Evolutionary conservation across 2,888 invertebrate species (phyloP), one percentile per base, ranked within the genome.

Genomic region (Cynaeus angustus): DNA sequence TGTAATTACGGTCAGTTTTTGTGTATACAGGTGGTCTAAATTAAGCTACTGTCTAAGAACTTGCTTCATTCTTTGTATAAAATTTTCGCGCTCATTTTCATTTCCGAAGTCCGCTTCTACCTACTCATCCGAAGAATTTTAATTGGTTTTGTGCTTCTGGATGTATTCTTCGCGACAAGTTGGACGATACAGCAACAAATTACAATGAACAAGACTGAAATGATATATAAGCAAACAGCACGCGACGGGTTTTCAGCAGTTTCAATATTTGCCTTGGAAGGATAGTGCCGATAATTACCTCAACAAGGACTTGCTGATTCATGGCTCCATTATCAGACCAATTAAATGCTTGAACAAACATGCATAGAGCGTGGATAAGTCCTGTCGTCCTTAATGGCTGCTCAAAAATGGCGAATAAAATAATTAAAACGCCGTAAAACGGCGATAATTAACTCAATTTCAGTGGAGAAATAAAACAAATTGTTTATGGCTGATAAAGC

Each of bases 241-340:
- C 66, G 66, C 66, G 66, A 67, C 66, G 38, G 26, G 33, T 33
- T 66, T 67, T 67, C 66, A 67, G 59, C 59, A 67, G 48, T 46
- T 67, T 52, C 66, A 67, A 67, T 67, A 67, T 67, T 67, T 67
- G 52, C 66, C 37, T 59, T 59, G 14, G 43, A 33, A 50, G 59
- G 58, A 67, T 59, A 59, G 64, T 69, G 71, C 59, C 45, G 69
- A 68, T 72, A 72, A 74, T 74, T 74, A 66, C 66, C 68, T 55
- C 68, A 72, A 70, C 68, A 73, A 66, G 72, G 48, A 52, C 48
- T 62, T 69, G 75, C 75, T 75, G 73, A 75, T 72, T 75, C 75
- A 75, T 66, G 71, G 70, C 71, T 72, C 62, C 65, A 72, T 71
- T 72, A 72, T 65, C 59, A 66, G 62, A 65, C 73, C 73, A 75